These are phyloP conservation scores for Sarcophaga peregrina DNA, from an alignment of 1,140 invertebrate species.

Conservation along the genomic window DNA sequence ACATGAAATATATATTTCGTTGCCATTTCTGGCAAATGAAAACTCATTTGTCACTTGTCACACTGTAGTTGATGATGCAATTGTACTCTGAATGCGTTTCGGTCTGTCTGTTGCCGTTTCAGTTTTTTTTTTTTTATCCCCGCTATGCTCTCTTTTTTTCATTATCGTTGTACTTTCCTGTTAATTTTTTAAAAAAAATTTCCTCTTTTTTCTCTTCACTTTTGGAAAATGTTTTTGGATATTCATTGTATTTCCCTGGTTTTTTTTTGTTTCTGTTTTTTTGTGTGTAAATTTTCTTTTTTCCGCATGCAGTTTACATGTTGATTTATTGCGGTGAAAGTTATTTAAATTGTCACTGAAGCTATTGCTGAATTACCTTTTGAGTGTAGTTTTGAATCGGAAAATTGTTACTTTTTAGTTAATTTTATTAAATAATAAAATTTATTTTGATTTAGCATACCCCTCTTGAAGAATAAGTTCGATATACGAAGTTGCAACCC, in stretches of 20 bases:
- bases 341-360: constrained; percentile 15
- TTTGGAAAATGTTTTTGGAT: not conserved
- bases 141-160: not conserved
- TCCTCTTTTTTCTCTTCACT: not conserved
- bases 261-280: not conserved
- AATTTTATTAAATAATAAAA: constrained; percentile 2
- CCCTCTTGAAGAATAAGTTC: no score
- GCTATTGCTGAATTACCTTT: not conserved
- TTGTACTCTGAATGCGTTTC: constrained; percentile 11
- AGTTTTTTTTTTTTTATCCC: not conserved
- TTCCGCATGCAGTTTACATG: not conserved
- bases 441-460: no score
- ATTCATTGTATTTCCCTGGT: not conserved
- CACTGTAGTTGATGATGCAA: constrained; percentile 40
- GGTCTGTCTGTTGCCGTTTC: not conserved
- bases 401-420: constrained; percentile 19
- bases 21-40: constrained; percentile 37
- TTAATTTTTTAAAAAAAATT: not conserved
- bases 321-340: constrained; percentile 28
- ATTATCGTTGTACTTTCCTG: constrained; percentile 3
- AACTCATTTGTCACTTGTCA: constrained; percentile 41
- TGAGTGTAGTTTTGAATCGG: not conserved
- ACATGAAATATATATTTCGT: not conserved
- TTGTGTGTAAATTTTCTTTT: not conserved
- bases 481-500: no score